Base-by-base conservation (phyloP, 2,113 vertebrate genomes). In the Phrynosoma blainvillii region DNA sequence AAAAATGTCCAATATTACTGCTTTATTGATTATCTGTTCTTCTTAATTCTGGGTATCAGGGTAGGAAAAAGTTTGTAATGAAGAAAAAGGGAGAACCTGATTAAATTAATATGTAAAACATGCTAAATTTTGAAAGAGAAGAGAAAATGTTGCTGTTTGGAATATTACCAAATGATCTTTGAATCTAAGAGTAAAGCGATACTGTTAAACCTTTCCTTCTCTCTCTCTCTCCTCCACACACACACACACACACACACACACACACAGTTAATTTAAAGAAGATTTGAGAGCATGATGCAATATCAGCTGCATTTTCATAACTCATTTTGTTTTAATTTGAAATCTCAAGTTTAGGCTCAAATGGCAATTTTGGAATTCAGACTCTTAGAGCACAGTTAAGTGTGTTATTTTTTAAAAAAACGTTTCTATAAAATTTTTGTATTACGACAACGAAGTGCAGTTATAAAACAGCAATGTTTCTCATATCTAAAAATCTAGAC, bases 281-380 rank as follows among this genome's bases (percentile, higher is more conserved):
- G 97, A 97, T 98, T 98, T 97, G 94, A 94, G 97, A 97, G 97
- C 95, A 97, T 97, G 96, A 98, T 97, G 97, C 97, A 97, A 98
- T 97, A 98, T 98, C 98, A 98, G 97, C 98, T 98, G 97, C 95
- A 95, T 97, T 97, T 96, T 97, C 97, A 96, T 97, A 98, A 97
- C 97, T 98, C 96, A 96, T 97, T 91, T 95, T 96, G 97, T 97
- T 98, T 97, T 97, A 94, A 97, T 97, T 97, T 96, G 96, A 98
- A 98, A 97, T 94, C 96, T 97, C 97, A 97, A 88, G 74, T 97
- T 97, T 94, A 92, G 96, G 96, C 97, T 98, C 98, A 95, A 89
- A 96, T 98, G 98, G 97, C 98, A 95, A 88, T 90, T 92, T 95
- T 95, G 91, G 95, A 96, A 91, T 36, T 87, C 92, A 95, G 92